Evolutionary conservation across 2,888 invertebrate species (phyloP).

Genomic region (Panorpa germanica): DNA sequence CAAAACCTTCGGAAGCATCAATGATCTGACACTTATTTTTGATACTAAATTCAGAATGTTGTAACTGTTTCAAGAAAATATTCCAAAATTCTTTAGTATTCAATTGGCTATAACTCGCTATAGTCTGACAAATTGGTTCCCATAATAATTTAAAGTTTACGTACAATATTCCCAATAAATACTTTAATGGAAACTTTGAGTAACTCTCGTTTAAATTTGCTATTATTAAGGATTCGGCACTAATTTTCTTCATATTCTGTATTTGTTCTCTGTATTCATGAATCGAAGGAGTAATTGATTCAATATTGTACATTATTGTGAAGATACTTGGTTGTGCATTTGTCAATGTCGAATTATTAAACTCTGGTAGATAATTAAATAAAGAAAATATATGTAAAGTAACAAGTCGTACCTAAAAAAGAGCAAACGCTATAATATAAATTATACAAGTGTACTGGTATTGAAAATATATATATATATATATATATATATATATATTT

Average conservation of each 20-base stretch:
- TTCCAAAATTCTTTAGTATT: slow-evolving; percentile 49
- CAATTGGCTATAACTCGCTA: slow-evolving; percentile 50
- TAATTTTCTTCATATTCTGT: slow-evolving; percentile 50
- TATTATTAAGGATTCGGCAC: slow-evolving; percentile 38
- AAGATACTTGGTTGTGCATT: slow-evolving; percentile 28
- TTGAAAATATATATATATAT: no score
- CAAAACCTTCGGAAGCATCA: no score
- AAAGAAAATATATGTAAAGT: no score
- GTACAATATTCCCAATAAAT: slow-evolving; percentile 65
- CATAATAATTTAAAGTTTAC: slow-evolving; percentile 79
- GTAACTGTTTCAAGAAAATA: no score
- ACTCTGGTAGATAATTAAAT: slow-evolving; percentile 22
- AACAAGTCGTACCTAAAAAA: no score
- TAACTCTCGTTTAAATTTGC: slow-evolving; percentile 26
- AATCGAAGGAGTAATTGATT: slow-evolving; percentile 49
- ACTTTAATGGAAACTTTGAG: slow-evolving; percentile 44
- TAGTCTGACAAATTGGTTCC: slow-evolving; percentile 61
- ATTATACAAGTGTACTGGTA: no score
- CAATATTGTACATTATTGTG: slow-evolving; percentile 45
- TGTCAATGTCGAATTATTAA: slow-evolving; percentile 22
- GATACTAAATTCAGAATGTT: no score
- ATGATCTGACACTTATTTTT: no score
- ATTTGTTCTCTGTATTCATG: slow-evolving; percentile 66
- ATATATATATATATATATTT: no score
- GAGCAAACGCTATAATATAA: no score